Conservation (phyloP, 2,797 vertebrate species). For the Taenioides sp. region DNA sequence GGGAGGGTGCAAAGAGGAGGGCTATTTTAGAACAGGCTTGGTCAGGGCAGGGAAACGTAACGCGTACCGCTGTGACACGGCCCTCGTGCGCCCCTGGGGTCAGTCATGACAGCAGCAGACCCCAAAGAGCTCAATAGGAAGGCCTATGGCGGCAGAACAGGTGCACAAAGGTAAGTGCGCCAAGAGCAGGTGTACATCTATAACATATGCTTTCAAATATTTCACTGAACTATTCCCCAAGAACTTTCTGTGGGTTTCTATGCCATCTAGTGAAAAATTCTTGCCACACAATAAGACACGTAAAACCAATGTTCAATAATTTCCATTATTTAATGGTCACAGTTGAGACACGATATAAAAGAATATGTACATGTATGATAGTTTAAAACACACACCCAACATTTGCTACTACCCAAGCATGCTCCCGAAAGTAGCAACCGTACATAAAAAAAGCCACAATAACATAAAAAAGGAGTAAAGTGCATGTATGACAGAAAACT, state of each 20-base stretch:
- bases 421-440: conserved; percentile 69
- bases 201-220: background rate
- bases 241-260: background rate
- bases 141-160: background rate
- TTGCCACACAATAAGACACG: conserved; percentile 9
- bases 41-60: conserved; percentile 59
- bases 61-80: conserved; percentile 37
- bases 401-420: conserved; percentile 60
- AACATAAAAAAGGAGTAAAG: conserved; percentile 78
- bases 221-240: background rate
- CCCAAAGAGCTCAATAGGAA: background rate
- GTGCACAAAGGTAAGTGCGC: background rate
- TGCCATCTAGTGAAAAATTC: background rate
- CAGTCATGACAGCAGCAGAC: conserved; percentile 17
- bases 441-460: conserved; percentile 52
- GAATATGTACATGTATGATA: conserved; percentile 71
- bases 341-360: conserved; percentile 81
- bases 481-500: conserved; percentile 78
- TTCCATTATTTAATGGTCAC: conserved; percentile 80
- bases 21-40: conserved; percentile 78
- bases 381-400: conserved; percentile 68
- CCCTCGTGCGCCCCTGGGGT: conserved; percentile 26
- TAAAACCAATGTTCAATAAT: conserved; percentile 29
- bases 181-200: background rate
- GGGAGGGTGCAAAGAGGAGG: conserved; percentile 29